phyloP scores from a whole-genome alignment of 2,797 vertebrate genomes.

The Etheostoma nigrum region DNA sequence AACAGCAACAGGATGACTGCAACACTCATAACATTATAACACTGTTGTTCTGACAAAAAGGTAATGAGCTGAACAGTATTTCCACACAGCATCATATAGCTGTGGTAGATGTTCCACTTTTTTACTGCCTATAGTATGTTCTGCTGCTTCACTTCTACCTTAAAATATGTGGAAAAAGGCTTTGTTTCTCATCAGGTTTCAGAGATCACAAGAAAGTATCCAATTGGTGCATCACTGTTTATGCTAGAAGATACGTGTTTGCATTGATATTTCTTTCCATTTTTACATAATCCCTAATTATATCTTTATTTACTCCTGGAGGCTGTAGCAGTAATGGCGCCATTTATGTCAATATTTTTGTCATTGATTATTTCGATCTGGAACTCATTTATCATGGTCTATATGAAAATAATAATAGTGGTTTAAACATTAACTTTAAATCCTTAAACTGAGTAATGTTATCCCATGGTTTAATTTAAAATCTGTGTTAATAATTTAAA shows the following conservation, averaged over 20 bases:
- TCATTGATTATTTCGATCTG: not conserved
- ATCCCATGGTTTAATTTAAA: not conserved
- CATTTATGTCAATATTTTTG: not conserved
- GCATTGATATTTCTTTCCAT: not conserved
- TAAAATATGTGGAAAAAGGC: not conserved
- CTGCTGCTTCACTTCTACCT: not conserved
- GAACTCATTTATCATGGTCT: too few species aligned
- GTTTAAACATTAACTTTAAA: not conserved
- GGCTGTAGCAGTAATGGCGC: not conserved
- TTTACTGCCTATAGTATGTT: not conserved
- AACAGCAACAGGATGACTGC: slow-evolving; percentile 58
- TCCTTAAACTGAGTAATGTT: not conserved
- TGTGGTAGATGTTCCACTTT: not conserved
- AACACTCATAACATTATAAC: slow-evolving; percentile 40
- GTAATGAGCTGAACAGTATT: slow-evolving; percentile 32
- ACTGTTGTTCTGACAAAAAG: slow-evolving; percentile 49
- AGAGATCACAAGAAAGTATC: not conserved
- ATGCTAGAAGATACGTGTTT: too few species aligned
- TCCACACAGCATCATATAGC: not conserved
- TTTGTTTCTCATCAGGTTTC: not conserved
- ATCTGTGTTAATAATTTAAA: not conserved
- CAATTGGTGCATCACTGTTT: too few species aligned
- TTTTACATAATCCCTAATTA: not conserved
- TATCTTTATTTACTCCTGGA: not conserved
- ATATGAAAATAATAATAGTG: not conserved